Conservation (phyloP, 2,113 vertebrate species). For the Lagopus muta region DNA sequence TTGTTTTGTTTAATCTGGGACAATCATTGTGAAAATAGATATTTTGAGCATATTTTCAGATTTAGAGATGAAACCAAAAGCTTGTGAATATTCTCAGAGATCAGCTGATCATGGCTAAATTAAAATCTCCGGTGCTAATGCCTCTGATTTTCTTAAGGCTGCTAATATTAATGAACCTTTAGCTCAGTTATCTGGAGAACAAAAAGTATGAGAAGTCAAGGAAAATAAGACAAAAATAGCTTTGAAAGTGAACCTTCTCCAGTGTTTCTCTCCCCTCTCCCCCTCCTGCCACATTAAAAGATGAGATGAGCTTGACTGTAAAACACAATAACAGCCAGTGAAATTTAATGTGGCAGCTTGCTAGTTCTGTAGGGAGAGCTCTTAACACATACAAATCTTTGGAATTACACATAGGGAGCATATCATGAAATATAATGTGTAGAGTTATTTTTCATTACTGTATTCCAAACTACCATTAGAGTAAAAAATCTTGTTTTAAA, state of each 20-base stretch:
- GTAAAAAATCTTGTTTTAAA: conserved; percentile 58
- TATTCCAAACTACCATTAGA: conserved; percentile 53
- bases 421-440: conserved; percentile 59
- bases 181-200: background rate
- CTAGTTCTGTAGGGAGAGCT: conserved; percentile 76
- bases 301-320: conserved; percentile 13
- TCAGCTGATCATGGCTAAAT: background rate
- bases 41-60: background rate
- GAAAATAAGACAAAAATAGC: conserved; percentile 12
- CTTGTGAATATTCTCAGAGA: background rate
- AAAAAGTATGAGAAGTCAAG: background rate
- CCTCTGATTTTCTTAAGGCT: background rate
- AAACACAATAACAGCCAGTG: conserved; percentile 39
- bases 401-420: conserved; percentile 30
- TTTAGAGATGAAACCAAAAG: background rate
- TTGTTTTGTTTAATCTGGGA: background rate
- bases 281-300: background rate
- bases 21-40: background rate
- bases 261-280: no score
- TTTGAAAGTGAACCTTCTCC: background rate
- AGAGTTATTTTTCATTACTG: conserved; percentile 57
- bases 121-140: background rate
- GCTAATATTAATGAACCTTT: background rate
- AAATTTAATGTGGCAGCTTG: conserved; percentile 72
- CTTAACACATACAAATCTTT: conserved; percentile 49